Evolutionary conservation across 1,140 invertebrate genomes (phyloP), one percentile per base, ranked within the genome.

Genomic region (Pseudobourletiella spinata): DNA sequence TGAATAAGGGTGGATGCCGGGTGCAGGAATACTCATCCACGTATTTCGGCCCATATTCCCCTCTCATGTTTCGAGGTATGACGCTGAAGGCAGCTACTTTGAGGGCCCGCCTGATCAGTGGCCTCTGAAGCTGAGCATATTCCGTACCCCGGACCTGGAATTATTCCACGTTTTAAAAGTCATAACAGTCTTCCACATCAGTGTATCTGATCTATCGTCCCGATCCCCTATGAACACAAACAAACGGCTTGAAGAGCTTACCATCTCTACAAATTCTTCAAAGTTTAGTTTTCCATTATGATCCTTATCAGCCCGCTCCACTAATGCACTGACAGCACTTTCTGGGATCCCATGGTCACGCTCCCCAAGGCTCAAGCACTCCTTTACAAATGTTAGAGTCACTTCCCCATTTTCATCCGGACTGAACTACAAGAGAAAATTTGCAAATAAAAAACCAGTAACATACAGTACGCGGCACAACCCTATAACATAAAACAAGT

Each of bases 251-350:
- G 3, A 35, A 62, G 78, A 76, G 72, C 81, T 77, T 69, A 89
- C 86, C 85, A 92, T 86, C 14, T 79, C 75, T 42, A 88, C 81
- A 72, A 91, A 92, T 77, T 92, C 89, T 25, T 82, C 77, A 72
- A 86, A 89, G 68, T 85, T 83, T 51, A 91, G 73, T 54, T 82
- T 81, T 2, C 86, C 86, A 69, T 87, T 83, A 69, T 82, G 80
- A 73, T 91, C 82, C 16, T 76, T 72, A 75, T 92, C 89, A 11
- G 83, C 83, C 58, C 82, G 78, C 3, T 77, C 73, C 76, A 91
- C 79, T 59, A 91, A 86, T 71, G 83, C 80, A 57, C 81, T 79
- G 1, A 89, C 81, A 35, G 86, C 82, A 64, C 84, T 80, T 42
- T 80, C 75, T 11, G 89, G 88, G 61, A 91, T 81, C 62, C 88